Conservation (phyloP, 2,888 invertebrate genomes). For the Oxytorus armatus region DNA sequence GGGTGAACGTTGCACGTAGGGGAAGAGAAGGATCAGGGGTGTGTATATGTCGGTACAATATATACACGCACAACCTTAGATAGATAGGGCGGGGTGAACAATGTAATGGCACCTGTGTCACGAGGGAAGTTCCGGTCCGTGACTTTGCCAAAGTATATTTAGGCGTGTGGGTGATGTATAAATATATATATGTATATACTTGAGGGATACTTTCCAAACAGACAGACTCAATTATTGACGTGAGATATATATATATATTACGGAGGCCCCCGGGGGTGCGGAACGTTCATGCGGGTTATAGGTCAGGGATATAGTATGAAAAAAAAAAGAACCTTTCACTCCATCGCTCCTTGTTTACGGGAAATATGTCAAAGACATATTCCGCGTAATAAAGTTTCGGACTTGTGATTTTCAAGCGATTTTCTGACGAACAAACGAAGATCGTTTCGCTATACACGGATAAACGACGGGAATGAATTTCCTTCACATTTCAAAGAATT, state of each 20-base stretch:
- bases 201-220: slow-evolving; percentile 28
- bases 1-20: slow-evolving; percentile 50
- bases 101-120: slow-evolving; percentile 40
- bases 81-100: neutral
- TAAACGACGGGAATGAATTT: too few species aligned
- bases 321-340: slow-evolving; percentile 16
- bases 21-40: slow-evolving; percentile 58
- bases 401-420: neutral
- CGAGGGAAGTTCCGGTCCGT: slow-evolving; percentile 32
- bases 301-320: slow-evolving; percentile 38
- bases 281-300: slow-evolving; percentile 36
- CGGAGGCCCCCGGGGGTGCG: slow-evolving; percentile 22
- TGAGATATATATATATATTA: slow-evolving; percentile 38
- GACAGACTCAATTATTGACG: slow-evolving; percentile 53
- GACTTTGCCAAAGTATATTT: slow-evolving; percentile 37
- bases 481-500: too few species aligned
- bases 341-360: neutral
- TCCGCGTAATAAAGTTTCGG: neutral
- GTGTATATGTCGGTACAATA: slow-evolving; percentile 4
- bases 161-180: slow-evolving; percentile 3
- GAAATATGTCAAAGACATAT: too few species aligned
- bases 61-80: slow-evolving; percentile 11
- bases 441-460: too few species aligned
- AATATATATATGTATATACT: too few species aligned
- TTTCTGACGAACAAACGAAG: too few species aligned